phyloP scores from a whole-genome alignment of 2,113 vertebrate genomes.

The Eira barbara region DNA sequence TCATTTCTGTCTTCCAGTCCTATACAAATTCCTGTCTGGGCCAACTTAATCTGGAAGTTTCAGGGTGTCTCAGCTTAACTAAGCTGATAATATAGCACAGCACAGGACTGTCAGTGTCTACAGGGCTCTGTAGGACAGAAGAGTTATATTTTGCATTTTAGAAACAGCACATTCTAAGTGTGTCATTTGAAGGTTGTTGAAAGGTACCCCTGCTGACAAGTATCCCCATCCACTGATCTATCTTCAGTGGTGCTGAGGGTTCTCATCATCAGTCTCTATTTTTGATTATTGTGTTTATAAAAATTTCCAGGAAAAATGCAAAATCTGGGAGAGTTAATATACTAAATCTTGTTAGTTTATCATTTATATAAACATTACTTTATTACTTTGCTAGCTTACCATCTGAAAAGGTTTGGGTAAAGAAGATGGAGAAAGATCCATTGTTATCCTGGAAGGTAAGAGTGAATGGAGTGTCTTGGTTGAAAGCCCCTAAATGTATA shows the following conservation, averaged over 20 bases:
- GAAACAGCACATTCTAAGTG: background rate
- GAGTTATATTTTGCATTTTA: background rate
- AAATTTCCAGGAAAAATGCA: slow-evolving; percentile 9
- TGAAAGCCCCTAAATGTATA: background rate
- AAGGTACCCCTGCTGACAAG: background rate
- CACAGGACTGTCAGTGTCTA: background rate
- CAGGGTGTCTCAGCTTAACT: background rate
- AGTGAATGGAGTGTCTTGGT: background rate
- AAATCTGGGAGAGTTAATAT: background rate
- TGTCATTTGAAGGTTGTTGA: background rate
- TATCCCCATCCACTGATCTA: background rate
- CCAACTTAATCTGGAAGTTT: background rate
- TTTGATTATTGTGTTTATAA: background rate
- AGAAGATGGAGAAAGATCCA: background rate
- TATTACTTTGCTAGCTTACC: background rate
- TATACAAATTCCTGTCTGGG: background rate
- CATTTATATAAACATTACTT: background rate
- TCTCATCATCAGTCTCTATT: background rate
- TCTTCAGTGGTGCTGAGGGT: background rate
- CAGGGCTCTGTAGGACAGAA: background rate
- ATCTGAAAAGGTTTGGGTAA: background rate
- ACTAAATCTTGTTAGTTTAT: background rate
- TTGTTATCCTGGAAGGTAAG: background rate
- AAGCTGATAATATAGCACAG: background rate
- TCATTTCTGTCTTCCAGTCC: background rate